phyloP scores from a whole-genome alignment of 2,113 vertebrate genomes.

The Mystacornis crossleyi region DNA sequence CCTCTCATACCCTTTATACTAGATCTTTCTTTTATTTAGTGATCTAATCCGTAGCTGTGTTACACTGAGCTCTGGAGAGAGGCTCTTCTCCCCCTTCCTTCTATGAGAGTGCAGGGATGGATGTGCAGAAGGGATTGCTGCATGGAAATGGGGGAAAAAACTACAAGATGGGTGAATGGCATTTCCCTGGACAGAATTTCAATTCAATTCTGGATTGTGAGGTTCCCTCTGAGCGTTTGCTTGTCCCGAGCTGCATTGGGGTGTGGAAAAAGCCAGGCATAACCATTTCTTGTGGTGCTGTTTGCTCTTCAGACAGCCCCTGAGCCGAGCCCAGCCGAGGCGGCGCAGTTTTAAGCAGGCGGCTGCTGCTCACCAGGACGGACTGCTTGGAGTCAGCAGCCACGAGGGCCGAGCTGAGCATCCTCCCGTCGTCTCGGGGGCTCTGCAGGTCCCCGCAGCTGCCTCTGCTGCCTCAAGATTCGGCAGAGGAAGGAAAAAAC shows the following conservation, averaged over 20 bases:
- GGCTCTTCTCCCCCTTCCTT: not conserved
- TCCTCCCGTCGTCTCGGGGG: not conserved
- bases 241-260: rapidly evolving
- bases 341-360: not conserved
- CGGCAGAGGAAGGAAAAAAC: not conserved
- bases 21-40: not conserved
- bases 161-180: not conserved
- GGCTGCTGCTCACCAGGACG: not conserved
- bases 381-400: not conserved
- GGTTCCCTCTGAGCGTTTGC: not conserved
- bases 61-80: not conserved
- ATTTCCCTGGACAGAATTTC: not conserved
- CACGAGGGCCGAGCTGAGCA: not conserved
- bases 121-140: not conserved
- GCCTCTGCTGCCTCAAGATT: not conserved
- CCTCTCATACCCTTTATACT: not conserved
- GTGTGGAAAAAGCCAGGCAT: not conserved
- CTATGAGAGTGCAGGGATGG: not conserved
- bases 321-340: not conserved
- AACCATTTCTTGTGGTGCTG: not conserved
- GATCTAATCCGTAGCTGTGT: not conserved
- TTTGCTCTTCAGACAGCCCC: not conserved
- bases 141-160: not conserved
- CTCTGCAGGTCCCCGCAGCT: not conserved
- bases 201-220: not conserved